Conservation (phyloP, 37 sponge, comb jelly and placozoan species). For the Corticium candelabrum region DNA sequence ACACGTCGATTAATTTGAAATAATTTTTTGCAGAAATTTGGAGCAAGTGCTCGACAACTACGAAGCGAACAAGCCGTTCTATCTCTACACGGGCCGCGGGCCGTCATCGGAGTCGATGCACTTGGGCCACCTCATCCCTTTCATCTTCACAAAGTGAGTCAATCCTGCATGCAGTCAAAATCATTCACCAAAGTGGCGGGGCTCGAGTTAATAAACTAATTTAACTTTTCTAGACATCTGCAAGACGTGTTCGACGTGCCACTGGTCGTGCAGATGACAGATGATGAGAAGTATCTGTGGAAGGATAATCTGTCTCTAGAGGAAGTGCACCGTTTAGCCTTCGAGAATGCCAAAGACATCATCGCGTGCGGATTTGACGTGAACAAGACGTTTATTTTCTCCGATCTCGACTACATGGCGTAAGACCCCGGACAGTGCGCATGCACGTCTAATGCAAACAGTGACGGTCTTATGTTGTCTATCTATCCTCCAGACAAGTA, state of each 20-base stretch:
- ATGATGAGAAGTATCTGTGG: slow-evolving; percentile 99
- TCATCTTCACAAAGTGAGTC: slow-evolving; percentile 91
- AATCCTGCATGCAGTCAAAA: too few relatives aligned
- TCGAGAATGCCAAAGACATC: slow-evolving; percentile 96
- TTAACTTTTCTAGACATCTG: slow-evolving; percentile 55
- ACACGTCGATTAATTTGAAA: not conserved
- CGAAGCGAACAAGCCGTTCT: slow-evolving; percentile 88
- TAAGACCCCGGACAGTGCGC: too few relatives aligned
- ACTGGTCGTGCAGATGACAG: slow-evolving; percentile 95
- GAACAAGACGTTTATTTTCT: slow-evolving; percentile 98
- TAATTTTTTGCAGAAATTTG: slow-evolving; percentile 47
- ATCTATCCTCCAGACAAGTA: slow-evolving; percentile 21
- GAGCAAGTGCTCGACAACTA: slow-evolving; percentile 64
- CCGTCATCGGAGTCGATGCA: slow-evolving; percentile 98
- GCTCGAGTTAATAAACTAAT: not conserved
- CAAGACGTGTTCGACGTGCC: slow-evolving; percentile 99
- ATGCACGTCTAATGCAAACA: not conserved
- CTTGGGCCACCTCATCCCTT: slow-evolving; percentile 95
- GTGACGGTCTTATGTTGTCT: not conserved
- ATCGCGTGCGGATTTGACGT: slow-evolving; percentile 94
- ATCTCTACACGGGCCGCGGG: slow-evolving; percentile 96
- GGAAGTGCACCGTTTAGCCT: slow-evolving; percentile 79
- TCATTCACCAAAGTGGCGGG: too few relatives aligned
- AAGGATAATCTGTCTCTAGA: slow-evolving; percentile 73
- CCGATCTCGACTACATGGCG: slow-evolving; percentile 92